These are phyloP conservation scores for Microchirus variegatus DNA, from an alignment of 2,797 vertebrate species.

Conservation along the genomic window DNA sequence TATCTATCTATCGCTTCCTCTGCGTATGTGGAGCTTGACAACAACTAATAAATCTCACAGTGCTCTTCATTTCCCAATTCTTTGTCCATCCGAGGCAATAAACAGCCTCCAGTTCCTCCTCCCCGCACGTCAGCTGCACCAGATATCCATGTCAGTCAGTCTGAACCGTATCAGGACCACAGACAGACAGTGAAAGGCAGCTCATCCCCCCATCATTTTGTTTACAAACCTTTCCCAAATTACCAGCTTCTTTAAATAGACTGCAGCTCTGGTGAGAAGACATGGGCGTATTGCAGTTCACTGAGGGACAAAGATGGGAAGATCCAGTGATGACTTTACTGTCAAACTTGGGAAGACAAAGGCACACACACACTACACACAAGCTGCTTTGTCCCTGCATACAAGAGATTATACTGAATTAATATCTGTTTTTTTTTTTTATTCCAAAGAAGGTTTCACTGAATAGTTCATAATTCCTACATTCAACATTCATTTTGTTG, in stretches of 20 bases:
- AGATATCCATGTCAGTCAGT: conserved; percentile 40
- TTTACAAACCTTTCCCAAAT: conserved; percentile 67
- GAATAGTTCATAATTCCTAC: too few relatives aligned
- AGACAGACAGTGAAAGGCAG: conserved; percentile 27
- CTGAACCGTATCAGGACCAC: conserved; percentile 14
- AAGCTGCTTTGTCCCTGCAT: not conserved
- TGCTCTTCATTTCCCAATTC: conserved; percentile 18
- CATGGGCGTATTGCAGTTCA: conserved; percentile 47
- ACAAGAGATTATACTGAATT: conserved; percentile 7
- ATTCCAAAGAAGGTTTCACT: too few relatives aligned
- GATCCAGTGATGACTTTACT: conserved; percentile 21
- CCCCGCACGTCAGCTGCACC: conserved; percentile 24
- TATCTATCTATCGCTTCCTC: conserved; percentile 6
- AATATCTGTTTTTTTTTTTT: not conserved
- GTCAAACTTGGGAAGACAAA: conserved; percentile 6
- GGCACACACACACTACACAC: not conserved
- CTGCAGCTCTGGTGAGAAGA: conserved; percentile 36
- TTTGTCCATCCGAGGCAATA: conserved; percentile 25
- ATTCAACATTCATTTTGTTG: too few relatives aligned
- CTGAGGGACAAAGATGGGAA: conserved; percentile 34
- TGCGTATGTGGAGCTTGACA: too few relatives aligned
- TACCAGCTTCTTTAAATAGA: conserved; percentile 73
- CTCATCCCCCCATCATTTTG: conserved; percentile 40
- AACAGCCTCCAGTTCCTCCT: conserved; percentile 8
- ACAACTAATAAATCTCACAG: conserved; percentile 27